Evolutionary conservation across 1,140 invertebrate species (phyloP), one percentile per base, ranked within the genome.

Genomic region (Magallana angulata): DNA sequence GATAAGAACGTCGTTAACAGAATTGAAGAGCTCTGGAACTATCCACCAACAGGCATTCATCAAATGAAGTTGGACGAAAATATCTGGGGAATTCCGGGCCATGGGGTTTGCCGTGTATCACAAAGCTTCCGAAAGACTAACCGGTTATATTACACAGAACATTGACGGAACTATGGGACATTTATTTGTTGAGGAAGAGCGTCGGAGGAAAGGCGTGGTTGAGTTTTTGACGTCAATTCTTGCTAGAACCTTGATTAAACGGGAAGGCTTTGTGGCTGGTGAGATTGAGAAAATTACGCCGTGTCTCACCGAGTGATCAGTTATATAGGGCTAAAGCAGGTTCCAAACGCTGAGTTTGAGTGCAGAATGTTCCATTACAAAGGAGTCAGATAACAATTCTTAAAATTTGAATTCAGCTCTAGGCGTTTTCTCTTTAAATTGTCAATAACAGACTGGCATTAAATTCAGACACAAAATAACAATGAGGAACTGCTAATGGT

Each of bases 121-220:
- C 68, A 24, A 30, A 24, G 14, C 68, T 76, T 76, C 68, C 68
- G 68, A 24, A 1, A 76, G 14, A 30, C 68, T 76, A 12, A 24
- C 68, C 68, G 68, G 68, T 9, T 76, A 30, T 18, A 24, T 24
- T 2, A 7, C 30, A 2, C 68, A 76, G 11, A 76, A 76, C 68
- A 76, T 76, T 30, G 68, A 76, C 36, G 68, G 68, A 76, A 76
- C 30, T 36, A 76, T 76, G 68, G 68, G 68, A 36, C 68, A 76
- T 76, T 76, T 76, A 5, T 76, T 76, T 76, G 68, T 36, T 18
- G 68, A 76, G 36, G 68, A 36, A 24, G 24, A 76, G 4, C 36
- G 30, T 30, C 68, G 68, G 3, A 9, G 9, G 12, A 76, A 24
- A 30, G 68, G 68, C 14, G 68, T 76, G 9, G 68, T 24, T 30